A percentile compares a stretch with the other conserved stretches of the same genome.
Evolutionary conservation across 2,888 invertebrate species (phyloP).

Genomic region (Acronicta aceris): DNA sequence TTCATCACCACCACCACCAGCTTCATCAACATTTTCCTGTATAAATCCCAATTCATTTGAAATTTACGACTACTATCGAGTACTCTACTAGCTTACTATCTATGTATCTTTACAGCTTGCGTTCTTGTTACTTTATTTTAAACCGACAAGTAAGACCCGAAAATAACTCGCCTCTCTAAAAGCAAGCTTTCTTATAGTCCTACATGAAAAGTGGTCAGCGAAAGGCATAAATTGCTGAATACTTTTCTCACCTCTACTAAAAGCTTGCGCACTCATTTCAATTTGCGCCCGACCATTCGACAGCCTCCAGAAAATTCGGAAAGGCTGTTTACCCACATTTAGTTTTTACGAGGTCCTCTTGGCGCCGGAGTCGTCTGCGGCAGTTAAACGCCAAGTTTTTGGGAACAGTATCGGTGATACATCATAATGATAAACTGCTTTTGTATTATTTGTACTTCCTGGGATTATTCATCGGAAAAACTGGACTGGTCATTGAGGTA

Average conservation of each 20-base stretch:
- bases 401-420: slow-evolving; percentile 24
- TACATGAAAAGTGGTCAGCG: not conserved
- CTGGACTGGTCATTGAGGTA: not conserved
- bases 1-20: too few species aligned
- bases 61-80: too few species aligned
- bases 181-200: not conserved
- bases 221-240: slow-evolving; percentile 18
- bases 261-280: slow-evolving; percentile 18
- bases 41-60: too few species aligned
- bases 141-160: not conserved
- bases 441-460: slow-evolving; percentile 21
- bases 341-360: slow-evolving; percentile 33
- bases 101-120: too few species aligned
- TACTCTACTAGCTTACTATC: too few species aligned
- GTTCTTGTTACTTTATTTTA: too few species aligned
- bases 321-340: slow-evolving; percentile 15
- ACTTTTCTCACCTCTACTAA: slow-evolving; percentile 17
- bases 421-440: slow-evolving; percentile 45
- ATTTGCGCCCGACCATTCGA: slow-evolving; percentile 21
- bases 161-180: not conserved
- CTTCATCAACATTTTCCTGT: too few species aligned
- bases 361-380: slow-evolving; percentile 37
- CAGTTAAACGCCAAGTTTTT: slow-evolving; percentile 37
- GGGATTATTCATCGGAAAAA: slow-evolving; percentile 25
- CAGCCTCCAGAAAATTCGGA: not conserved